Conservation (phyloP, 2,888 invertebrate species). For the Chymomyza caudatula region DNA sequence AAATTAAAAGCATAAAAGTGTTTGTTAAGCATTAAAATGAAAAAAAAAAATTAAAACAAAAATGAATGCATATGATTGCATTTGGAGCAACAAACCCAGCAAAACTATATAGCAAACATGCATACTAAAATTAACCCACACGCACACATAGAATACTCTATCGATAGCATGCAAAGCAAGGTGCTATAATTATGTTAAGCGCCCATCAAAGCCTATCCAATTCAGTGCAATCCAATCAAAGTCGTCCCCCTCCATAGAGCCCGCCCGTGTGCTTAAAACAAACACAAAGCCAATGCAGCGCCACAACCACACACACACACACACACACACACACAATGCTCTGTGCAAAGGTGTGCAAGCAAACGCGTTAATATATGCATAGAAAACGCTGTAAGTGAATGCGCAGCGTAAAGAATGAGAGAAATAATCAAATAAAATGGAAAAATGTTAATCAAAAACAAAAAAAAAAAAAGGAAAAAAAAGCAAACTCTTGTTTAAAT, state of each 20-base stretch:
- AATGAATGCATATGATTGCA: conserved; percentile 40
- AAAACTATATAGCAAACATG: background rate
- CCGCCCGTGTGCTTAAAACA: background rate
- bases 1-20: background rate
- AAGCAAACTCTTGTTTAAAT: conserved; percentile 12
- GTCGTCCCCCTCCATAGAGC: background rate
- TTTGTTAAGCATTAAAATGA: background rate
- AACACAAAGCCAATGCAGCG: background rate
- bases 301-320: too few relatives aligned
- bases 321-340: background rate
- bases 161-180: conserved; percentile 37
- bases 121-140: conserved; percentile 19
- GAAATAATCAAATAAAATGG: conserved; percentile 71
- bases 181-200: conserved; percentile 63
- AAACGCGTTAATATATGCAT: conserved; percentile 68
- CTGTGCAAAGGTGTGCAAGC: conserved; percentile 35
- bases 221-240: conserved; percentile 48
- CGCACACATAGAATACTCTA: conserved; percentile 7
- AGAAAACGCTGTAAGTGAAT: conserved; percentile 36
- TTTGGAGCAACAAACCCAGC: conserved; percentile 21
- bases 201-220: conserved; percentile 64
- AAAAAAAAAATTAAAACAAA: conserved; percentile 7
- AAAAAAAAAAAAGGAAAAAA: conserved; percentile 39
- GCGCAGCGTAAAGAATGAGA: conserved; percentile 49
- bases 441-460: conserved; percentile 71